Evolutionary conservation across 2,888 invertebrate species (phyloP).

Genomic region (Camptogramma bilineatum): DNA sequence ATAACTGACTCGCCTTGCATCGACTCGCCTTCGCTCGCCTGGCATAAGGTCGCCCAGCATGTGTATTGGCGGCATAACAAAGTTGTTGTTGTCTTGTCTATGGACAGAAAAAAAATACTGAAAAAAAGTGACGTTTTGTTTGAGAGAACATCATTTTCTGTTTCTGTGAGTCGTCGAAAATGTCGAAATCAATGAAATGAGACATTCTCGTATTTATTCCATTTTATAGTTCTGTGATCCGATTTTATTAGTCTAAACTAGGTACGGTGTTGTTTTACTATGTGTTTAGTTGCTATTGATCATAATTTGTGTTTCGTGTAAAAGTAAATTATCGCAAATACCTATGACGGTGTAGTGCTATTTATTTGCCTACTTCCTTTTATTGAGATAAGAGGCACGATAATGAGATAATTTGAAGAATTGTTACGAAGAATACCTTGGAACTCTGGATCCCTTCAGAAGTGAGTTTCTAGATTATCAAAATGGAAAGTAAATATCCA

Average conservation of each 20-base stretch:
- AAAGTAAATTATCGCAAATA: slow-evolving; percentile 33
- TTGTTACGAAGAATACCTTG: slow-evolving; percentile 39
- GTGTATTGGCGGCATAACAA: too few relatives aligned
- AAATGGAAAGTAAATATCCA: neutral
- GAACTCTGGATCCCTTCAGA: slow-evolving; percentile 40
- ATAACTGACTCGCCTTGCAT: too few relatives aligned
- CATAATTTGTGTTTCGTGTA: slow-evolving; percentile 17
- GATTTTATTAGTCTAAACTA: slow-evolving; percentile 8
- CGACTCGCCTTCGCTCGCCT: too few relatives aligned
- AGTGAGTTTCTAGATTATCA: slow-evolving; percentile 39
- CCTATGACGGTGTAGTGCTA: slow-evolving; percentile 60
- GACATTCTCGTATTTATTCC: slow-evolving; percentile 16
- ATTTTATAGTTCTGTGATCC: slow-evolving; percentile 13
- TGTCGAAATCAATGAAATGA: slow-evolving; percentile 44
- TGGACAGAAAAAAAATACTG: neutral
- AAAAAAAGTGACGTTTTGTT: neutral
- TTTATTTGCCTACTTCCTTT: slow-evolving; percentile 70
- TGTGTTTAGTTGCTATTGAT: slow-evolving; percentile 9
- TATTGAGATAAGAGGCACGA: slow-evolving; percentile 75
- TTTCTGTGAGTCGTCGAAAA: slow-evolving; percentile 10
- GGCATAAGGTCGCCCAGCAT: too few relatives aligned
- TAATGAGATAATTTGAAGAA: slow-evolving; percentile 73
- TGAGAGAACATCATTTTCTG: slow-evolving; percentile 1
- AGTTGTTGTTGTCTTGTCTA: too few relatives aligned
- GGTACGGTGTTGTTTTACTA: slow-evolving; percentile 39